phyloP scores from a whole-genome alignment of 2,113 vertebrate genomes.

The Heterotilapia buettikoferi region DNA sequence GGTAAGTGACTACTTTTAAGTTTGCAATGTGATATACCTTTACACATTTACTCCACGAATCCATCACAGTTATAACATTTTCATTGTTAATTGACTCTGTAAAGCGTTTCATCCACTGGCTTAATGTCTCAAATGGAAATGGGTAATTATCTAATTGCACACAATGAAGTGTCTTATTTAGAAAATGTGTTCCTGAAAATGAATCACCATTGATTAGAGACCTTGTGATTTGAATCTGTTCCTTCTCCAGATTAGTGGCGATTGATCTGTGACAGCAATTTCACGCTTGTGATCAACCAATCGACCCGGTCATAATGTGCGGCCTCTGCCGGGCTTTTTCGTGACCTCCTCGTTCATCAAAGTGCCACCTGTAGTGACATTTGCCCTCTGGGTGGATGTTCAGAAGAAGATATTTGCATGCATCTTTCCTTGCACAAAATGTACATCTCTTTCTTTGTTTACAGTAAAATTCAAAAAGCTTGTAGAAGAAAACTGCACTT shows the following conservation, averaged over 20 bases:
- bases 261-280: constrained; percentile 73
- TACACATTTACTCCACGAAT: neutral
- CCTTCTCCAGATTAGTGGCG: constrained; percentile 58
- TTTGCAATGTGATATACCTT: neutral
- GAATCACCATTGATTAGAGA: constrained; percentile 64
- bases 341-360: constrained; percentile 59
- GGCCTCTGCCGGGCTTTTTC: constrained; percentile 28
- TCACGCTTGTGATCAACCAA: constrained; percentile 57
- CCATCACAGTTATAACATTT: neutral
- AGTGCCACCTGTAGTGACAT: constrained; percentile 20
- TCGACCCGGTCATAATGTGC: constrained; percentile 54
- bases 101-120: neutral
- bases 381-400: neutral
- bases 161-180: constrained; percentile 30
- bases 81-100: neutral
- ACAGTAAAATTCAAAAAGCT: neutral
- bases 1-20: neutral
- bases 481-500: neutral
- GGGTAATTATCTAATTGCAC: constrained; percentile 35
- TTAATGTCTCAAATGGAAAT: neutral
- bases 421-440: neutral
- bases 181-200: constrained; percentile 48
- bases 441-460: neutral
- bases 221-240: constrained; percentile 47
- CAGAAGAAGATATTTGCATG: neutral